A percentile compares a stretch with the other conserved stretches of the same genome.
These are phyloP conservation scores for Danio jaintianensis DNA, from an alignment of 2,797 vertebrate species.

Conservation along the genomic window DNA sequence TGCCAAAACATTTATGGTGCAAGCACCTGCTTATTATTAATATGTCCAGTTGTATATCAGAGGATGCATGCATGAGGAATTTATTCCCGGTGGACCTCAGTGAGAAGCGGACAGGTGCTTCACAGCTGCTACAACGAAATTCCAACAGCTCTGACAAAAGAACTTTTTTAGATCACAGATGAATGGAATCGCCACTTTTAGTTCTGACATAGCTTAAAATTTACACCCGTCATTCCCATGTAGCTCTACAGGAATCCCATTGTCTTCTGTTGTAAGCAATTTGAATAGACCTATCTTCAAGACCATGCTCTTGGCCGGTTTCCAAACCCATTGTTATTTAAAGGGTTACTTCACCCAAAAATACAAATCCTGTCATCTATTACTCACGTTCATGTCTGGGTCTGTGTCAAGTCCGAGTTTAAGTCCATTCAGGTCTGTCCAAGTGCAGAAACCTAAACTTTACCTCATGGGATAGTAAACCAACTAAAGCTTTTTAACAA, in stretches of 20 bases:
- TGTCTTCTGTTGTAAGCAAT: conserved; percentile 46
- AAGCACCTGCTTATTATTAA: conserved; percentile 36
- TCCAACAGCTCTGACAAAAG: conserved; percentile 50
- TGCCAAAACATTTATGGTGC: background rate
- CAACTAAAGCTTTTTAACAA: too few relatives aligned
- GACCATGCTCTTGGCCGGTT: conserved; percentile 24
- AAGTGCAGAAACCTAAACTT: too few relatives aligned
- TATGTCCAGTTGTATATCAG: conserved; percentile 24
- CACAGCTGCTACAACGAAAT: conserved; percentile 49
- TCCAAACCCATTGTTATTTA: conserved; percentile 51
- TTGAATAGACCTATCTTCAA: conserved; percentile 43
- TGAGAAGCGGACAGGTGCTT: conserved; percentile 58
- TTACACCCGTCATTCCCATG: conserved; percentile 38
- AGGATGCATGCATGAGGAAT: conserved; percentile 39
- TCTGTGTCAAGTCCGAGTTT: too few relatives aligned
- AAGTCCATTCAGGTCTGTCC: too few relatives aligned
- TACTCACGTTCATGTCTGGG: too few relatives aligned
- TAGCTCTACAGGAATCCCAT: conserved; percentile 54
- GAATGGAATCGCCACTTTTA: conserved; percentile 50
- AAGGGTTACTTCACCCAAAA: background rate
- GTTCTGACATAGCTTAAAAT: conserved; percentile 60
- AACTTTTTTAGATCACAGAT: conserved; percentile 48
- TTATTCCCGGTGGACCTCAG: conserved; percentile 17
- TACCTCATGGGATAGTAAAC: too few relatives aligned
- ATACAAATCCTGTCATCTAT: background rate